Base-by-base conservation (phyloP, 1,140 invertebrate species). In the Leptopilina boulardi region DNA sequence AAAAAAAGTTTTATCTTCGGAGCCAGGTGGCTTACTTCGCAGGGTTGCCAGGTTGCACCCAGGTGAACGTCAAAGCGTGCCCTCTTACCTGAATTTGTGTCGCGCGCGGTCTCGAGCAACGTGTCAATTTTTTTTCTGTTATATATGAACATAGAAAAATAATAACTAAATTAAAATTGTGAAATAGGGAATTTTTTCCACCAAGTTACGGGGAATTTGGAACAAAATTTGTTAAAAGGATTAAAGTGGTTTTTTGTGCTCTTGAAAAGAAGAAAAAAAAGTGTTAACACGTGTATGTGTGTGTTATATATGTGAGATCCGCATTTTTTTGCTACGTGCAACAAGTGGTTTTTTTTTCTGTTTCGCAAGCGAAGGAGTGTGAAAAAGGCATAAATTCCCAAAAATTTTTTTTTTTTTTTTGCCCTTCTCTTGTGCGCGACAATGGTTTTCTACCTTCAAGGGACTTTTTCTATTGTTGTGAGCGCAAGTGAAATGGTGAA, bases 21-120 rank as follows among this genome's bases (percentile, higher is more conserved):
- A 15, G 26, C 59, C 59, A 66, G 59, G 59, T 66, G 59, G 26
- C 21, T 74, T 38, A 71, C n/a, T n/a, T n/a, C n/a, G 80, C 80
- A 80, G 80, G 82, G 85, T 87, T 86, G 85, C 85, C 85, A 87
- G 85, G 84, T 87, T 80, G 85, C 78, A 84, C 81, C n/a, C 80
- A 86, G 84, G 86, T 85, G 85, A 86, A 81, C 77, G 84, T 82
- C 72, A 79, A 66, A 59, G 59, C 59, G 59, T 66, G 59, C 23
- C 59, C 34, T 66, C 21, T 66, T 66, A 66, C 59, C 59, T 66
- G 23, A 66, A 30, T 30, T 30, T 30, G 26, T 66, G 59, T 66
- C 23, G 11, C 59, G 59, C 26, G 3, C 11, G 10, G 11, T 30
- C 8, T 4, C 21, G 8, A 18, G 51, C 51, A 66, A 66, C 59